phyloP scores from a whole-genome alignment of 2,888 invertebrate genomes.

The Philereme vetulata region DNA sequence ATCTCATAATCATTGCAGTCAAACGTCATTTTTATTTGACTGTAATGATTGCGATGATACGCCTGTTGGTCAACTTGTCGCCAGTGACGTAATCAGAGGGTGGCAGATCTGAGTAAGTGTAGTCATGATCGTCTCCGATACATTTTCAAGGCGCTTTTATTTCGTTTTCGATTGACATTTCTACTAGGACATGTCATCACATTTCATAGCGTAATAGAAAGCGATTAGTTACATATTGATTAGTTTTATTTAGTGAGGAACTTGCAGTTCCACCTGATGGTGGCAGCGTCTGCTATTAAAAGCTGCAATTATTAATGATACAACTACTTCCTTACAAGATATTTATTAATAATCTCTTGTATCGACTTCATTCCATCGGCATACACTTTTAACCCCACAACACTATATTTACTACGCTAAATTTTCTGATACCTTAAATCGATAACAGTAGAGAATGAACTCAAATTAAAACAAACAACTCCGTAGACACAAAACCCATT shows the following conservation, averaged over 20 bases:
- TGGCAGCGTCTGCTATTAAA: not conserved
- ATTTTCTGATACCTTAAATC: not conserved
- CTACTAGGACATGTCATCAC: not conserved
- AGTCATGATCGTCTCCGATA: no score
- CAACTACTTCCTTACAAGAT: no score
- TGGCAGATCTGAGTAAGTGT: no score
- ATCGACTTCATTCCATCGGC: not conserved
- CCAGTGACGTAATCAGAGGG: no score
- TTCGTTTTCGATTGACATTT: conserved; percentile 2
- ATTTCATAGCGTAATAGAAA: not conserved
- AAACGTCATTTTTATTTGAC: no score
- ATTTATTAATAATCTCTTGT: no score
- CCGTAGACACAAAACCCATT: conserved; percentile 7
- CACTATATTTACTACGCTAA: not conserved
- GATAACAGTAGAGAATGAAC: conserved; percentile 8
- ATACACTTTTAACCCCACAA: not conserved
- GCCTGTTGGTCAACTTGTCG: no score
- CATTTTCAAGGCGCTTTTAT: not conserved
- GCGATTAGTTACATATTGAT: conserved; percentile 17
- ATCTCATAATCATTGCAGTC: no score
- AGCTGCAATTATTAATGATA: not conserved
- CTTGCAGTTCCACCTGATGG: not conserved
- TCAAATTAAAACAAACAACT: conserved; percentile 10
- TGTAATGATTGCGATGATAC: no score
- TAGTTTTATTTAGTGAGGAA: conserved; percentile 12